Conservation (phyloP, 2,888 invertebrate genomes). For the Sinhomidia bicolor region DNA sequence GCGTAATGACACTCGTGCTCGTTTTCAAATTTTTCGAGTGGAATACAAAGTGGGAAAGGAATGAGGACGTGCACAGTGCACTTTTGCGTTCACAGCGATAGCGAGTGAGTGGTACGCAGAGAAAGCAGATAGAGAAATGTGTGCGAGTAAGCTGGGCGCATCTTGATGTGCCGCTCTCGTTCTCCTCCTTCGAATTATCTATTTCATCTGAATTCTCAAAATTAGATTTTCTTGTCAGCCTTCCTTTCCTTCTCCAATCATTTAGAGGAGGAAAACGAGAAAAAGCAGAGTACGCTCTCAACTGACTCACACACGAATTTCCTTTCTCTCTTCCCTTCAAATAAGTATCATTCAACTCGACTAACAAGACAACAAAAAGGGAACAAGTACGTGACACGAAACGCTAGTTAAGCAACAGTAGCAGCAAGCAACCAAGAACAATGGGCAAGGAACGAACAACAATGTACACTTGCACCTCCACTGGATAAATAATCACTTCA, state of each 20-base stretch:
- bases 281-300: no score
- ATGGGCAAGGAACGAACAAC: not conserved
- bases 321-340: not conserved
- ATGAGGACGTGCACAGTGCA: not conserved
- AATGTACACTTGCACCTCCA: no score
- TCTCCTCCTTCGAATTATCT: slow-evolving; percentile 78
- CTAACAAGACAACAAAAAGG: slow-evolving; percentile 16
- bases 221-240: slow-evolving; percentile 77
- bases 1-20: no score
- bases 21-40: not conserved
- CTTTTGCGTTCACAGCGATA: not conserved
- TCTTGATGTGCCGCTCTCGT: not conserved
- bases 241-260: slow-evolving; percentile 57
- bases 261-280: not conserved
- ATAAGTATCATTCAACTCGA: slow-evolving; percentile 18
- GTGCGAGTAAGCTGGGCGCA: not conserved
- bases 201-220: slow-evolving; percentile 79
- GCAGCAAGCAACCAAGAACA: no score
- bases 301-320: slow-evolving; percentile 23
- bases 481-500: no score
- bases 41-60: slow-evolving; percentile 22
- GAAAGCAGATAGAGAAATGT: not conserved
- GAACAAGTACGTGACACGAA: slow-evolving; percentile 17
- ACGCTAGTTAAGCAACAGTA: no score
- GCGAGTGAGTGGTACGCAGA: not conserved